phyloP scores from a whole-genome alignment of 2,888 invertebrate genomes.

The Iphiclides podalirius region DNA sequence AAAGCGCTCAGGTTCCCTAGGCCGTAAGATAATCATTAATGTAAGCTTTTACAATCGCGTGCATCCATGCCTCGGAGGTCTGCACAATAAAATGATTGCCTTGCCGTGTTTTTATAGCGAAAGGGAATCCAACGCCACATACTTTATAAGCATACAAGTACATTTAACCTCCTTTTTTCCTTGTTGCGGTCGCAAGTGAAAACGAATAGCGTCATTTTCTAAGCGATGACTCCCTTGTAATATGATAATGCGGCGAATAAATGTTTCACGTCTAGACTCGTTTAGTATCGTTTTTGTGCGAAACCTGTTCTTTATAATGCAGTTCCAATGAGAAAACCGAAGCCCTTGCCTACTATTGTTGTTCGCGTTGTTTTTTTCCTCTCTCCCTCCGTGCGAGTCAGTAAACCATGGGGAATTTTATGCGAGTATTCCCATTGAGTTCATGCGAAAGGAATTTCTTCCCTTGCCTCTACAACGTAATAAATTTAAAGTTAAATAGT shows the following conservation, averaged over 20 bases:
- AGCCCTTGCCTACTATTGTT: conserved; percentile 48
- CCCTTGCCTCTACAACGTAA: conserved; percentile 18
- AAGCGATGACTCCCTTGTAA: conserved; percentile 74
- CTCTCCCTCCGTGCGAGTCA: conserved; percentile 26
- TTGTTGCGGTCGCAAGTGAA: conserved; percentile 61
- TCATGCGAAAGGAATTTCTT: conserved; percentile 25
- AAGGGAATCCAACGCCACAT: conserved; percentile 16
- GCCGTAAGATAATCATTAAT: conserved; percentile 22
- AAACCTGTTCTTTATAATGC: conserved; percentile 64
- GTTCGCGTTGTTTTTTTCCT: conserved; percentile 39
- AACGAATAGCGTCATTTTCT: conserved; percentile 75
- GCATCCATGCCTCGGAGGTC: conserved; percentile 16
- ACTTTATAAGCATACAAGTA: conserved; percentile 16
- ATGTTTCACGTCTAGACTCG: conserved; percentile 71
- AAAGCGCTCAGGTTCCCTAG: conserved; percentile 41
- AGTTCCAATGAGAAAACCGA: conserved; percentile 55
- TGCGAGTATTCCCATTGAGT: conserved; percentile 28
- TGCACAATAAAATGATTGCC: conserved; percentile 24
- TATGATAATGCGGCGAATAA: conserved; percentile 77
- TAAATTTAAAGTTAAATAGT: conserved; percentile 19
- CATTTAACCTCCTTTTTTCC: conserved; percentile 34
- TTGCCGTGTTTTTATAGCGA: conserved; percentile 21
- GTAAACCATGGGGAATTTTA: conserved; percentile 29
- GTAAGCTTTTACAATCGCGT: conserved; percentile 16
- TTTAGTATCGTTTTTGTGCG: conserved; percentile 68